These are phyloP conservation scores for Rhyacophila evoluta DNA, from an alignment of 2,888 invertebrate species.

Conservation along the genomic window DNA sequence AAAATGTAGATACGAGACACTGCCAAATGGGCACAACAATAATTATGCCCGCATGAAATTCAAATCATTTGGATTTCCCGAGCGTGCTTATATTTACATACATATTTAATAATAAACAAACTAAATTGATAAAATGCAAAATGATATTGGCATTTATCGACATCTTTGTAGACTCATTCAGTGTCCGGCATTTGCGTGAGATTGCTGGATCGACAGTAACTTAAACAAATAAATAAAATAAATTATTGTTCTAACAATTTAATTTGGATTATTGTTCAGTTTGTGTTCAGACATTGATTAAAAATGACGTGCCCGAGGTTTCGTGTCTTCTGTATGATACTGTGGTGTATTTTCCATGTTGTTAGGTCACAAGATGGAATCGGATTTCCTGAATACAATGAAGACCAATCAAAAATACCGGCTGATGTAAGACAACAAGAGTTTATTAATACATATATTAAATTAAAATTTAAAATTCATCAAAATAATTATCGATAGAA, in stretches of 20 bases:
- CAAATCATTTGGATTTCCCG: not conserved
- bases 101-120: too few relatives aligned
- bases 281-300: conserved; percentile 30
- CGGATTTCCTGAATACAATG: conserved; percentile 37
- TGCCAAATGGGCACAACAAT: too few relatives aligned
- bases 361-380: conserved; percentile 34
- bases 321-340: not conserved
- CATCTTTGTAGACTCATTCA: not conserved
- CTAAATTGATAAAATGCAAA: too few relatives aligned
- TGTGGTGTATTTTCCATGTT: not conserved
- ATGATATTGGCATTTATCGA: not conserved
- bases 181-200: not conserved
- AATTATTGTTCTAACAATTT: not conserved
- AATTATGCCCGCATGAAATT: not conserved
- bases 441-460: too few relatives aligned
- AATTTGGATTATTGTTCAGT: conserved; percentile 29
- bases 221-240: not conserved
- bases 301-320: conserved; percentile 39
- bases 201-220: not conserved
- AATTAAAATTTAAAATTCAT: too few relatives aligned
- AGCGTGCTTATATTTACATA: not conserved
- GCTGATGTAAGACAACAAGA: conserved; percentile 49
- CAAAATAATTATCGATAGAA: not conserved
- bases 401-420: conserved; percentile 35
- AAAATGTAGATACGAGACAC: too few relatives aligned